Evolutionary conservation across 2,113 vertebrate genomes (phyloP), one percentile per base, ranked within the genome.

Genomic region (Oceanites oceanicus): DNA sequence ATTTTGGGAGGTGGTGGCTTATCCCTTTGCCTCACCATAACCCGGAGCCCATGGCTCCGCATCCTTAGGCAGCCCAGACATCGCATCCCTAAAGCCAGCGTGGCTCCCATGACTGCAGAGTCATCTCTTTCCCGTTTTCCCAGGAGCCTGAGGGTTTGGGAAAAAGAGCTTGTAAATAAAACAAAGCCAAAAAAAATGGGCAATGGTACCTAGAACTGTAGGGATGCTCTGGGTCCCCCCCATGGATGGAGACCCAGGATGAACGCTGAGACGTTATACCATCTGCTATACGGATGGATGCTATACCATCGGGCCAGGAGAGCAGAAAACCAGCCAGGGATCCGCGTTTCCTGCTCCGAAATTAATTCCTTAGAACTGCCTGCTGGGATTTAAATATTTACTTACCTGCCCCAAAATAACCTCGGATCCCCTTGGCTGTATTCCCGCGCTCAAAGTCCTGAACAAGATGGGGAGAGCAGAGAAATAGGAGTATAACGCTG

Each of bases 321-420:
- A 61, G 53, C 68, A 58, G 34, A 52, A 72, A 81, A 25, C 0
- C 49, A 40, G 82, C 15, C 61, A 79, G 6, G 25, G 29, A 50
- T 19, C 23, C 0, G 0, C 0, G 0, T 23, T 63, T 75, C n/a
- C 80, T 63, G 27, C 56, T 56, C 76, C 36, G n/a, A 68, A 53
- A 77, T 77, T 50, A 11, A 27, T 10, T 45, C 63, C 55, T 32
- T 6, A 23, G 47, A 47, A 50, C 18, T 29, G 19, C 42, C 23
- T 25, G 18, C 42, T 78, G 27, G 25, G 38, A 58, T 72, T 58
- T 34, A 53, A 83, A 34, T 26, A n/a, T 55, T 76, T 36, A 23
- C 30, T 61, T 61, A 25, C 53, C 44, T 30, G 20, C 47, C 68
- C 71, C 36, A 42, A 59, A 89, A 63, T 27, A 45, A 92, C 42